phyloP scores from a whole-genome alignment of 2,797 vertebrate genomes.

The Semotilus atromaculatus region DNA sequence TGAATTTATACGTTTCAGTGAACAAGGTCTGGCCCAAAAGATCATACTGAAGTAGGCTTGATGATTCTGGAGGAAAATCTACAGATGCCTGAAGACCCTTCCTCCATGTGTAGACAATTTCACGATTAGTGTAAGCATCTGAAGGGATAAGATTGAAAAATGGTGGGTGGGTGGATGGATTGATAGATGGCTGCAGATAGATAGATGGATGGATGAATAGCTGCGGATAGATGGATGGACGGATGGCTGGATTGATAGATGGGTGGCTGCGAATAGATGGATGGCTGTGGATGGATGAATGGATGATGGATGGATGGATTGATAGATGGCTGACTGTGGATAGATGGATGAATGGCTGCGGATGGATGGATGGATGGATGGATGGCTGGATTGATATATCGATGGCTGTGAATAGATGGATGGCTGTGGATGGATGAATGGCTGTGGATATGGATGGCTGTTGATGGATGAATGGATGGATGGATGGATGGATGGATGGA shows the following conservation, averaged over 20 bases:
- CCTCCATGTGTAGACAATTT: slow-evolving; percentile 83
- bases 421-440: too few species aligned
- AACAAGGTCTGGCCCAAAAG: slow-evolving; percentile 78
- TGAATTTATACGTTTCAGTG: slow-evolving; percentile 76
- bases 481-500: too few species aligned
- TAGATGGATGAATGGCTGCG: neutral
- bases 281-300: too few species aligned
- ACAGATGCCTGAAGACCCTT: slow-evolving; percentile 78
- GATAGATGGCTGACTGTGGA: too few species aligned
- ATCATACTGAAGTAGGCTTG: slow-evolving; percentile 84
- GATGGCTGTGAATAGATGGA: rapidly evolving
- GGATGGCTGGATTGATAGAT: neutral
- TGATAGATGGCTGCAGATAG: neutral
- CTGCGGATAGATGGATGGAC: too few species aligned
- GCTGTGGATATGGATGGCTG: too few species aligned
- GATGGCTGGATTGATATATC: too few species aligned
- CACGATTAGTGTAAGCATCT: slow-evolving; percentile 82
- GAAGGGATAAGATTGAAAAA: slow-evolving; percentile 3
- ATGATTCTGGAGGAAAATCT: slow-evolving; percentile 81
- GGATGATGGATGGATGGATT: too few species aligned
- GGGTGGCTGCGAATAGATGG: neutral
- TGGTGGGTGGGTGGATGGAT: too few species aligned
- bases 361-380: too few species aligned
- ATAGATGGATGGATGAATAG: neutral
- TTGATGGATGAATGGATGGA: too few species aligned